Base-by-base conservation (phyloP, 2,797 vertebrate genomes). In the Megalops cyprinoides region DNA sequence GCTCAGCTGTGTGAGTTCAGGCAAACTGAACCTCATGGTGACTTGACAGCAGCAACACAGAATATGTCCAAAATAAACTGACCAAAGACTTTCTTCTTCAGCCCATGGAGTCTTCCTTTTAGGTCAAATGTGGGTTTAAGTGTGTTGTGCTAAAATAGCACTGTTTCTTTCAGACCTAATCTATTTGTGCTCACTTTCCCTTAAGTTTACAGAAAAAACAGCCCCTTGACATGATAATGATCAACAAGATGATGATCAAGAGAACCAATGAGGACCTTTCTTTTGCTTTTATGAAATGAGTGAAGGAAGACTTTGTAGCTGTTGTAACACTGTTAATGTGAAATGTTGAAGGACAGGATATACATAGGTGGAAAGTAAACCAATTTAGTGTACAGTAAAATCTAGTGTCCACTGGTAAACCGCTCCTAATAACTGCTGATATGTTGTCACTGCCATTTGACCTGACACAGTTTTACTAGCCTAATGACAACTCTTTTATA, bases 1-100 rank as follows among this genome's bases (percentile, higher is more conserved):
- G 67, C 67, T 71, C 75, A 77, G 77, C 34, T 44, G 67, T 71
- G 67, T 42, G 39, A 77, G 51, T 37, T 18, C 10, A 25, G 25
- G 42, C 42, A 56, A 34, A n/a, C 48, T 12, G 14, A 25, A n/a
- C 31, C 34, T 7, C 20, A 4, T 58, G 25, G 12, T 71, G 67
- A 71, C 67, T 6, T 71, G 14, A 69, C 65, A 69, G 34, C 1
- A 3, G 0, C 42, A 65, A 39, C 34, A 42, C 28, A 15, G 67
- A 71, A 20, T 12, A 23, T 39, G 44, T 39, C 67, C 39, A 71
- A 71, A 71, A n/a, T 44, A 71, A 71, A 39, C 18, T 1, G 7
- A 23, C 65, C 23, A 37, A 39, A 69, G 37, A 1, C 18, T 18
- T 44, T 23, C 51, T 53, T 53, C 67, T n/a, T 15, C 37, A 71